Evolutionary conservation across 2,888 invertebrate species (phyloP), one percentile per base, ranked within the genome.

Genomic region (Neuroscelio doddi): DNA sequence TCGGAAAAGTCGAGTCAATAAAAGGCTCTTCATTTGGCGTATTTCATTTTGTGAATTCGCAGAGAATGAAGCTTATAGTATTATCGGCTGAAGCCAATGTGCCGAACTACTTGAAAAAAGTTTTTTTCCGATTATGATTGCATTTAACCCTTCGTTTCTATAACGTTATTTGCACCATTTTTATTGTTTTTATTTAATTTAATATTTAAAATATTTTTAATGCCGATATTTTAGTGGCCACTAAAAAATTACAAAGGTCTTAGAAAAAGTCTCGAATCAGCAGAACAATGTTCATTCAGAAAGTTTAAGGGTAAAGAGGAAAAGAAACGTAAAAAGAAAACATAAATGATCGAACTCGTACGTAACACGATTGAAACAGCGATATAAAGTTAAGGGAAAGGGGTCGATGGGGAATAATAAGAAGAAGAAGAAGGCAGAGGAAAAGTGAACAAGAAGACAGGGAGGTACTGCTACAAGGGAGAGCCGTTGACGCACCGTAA

Each of bases 401-500:
- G 27, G 49, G 26, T 38, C 29, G 38, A 21, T 9, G n/a, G 10
- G 34, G 39, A 42, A 10, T 42, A 26, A 42, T 42, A 42, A 42
- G 3, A 36, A 44, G 38, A 56, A 16, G 21, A 30, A 10, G 10
- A 27, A 29, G 12, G 21, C n/a, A n/a, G 14, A 38, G 30, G 45
- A 32, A 39, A 32, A 17, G 50, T 15, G 51, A 44, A 50, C 4
- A 12, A 27, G 24, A 42, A 29, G 27, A 44, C 9, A 15, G 34
- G 41, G 30, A 12, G 39, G 45, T 26, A 58, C 39, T 44, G 47
- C 36, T 50, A 57, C 44, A 59, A 44, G 44, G 15, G 44, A 16
- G 27, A 44, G 44, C 29, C 74, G 77, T 74, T 81, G 81, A 81
- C 81, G 80, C 72, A 70, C 68, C 68, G 79, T 74, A 81, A 81